A percentile compares a stretch with the other conserved stretches of the same genome.
Conservation (phyloP, 2,888 invertebrate species). For the Timandra comae region DNA sequence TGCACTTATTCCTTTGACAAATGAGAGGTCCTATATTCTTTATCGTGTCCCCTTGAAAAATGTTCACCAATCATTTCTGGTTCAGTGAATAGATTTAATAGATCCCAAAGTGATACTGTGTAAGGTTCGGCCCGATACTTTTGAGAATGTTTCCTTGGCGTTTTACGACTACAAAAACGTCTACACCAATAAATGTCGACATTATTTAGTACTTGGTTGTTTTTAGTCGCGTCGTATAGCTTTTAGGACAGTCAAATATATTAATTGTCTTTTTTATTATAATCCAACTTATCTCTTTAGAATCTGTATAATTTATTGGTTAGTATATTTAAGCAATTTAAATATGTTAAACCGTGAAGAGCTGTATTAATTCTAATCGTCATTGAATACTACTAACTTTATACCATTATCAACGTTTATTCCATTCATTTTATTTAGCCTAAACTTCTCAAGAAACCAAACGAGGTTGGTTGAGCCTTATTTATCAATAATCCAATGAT, state of each 20-base stretch:
- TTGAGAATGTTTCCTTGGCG: constrained; percentile 13
- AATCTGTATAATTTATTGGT: too few species aligned
- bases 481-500: constrained; percentile 47
- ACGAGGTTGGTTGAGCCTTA: constrained; percentile 21
- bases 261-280: too few species aligned
- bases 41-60: constrained; percentile 10
- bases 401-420: too few species aligned
- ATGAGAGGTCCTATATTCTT: constrained; percentile 6
- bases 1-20: constrained; percentile 5
- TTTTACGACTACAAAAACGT: constrained; percentile 12
- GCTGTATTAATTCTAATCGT: too few species aligned
- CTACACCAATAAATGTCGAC: constrained; percentile 10
- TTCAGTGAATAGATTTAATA: constrained; percentile 21
- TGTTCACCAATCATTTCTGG: constrained; percentile 18
- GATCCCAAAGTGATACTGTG: constrained; percentile 15
- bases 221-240: too few species aligned
- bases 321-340: too few species aligned
- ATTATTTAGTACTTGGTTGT: constrained; percentile 15
- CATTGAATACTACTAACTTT: too few species aligned
- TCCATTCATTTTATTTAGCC: too few species aligned
- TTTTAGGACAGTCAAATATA: too few species aligned
- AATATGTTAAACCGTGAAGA: too few species aligned
- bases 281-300: too few species aligned
- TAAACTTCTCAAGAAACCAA: too few species aligned
- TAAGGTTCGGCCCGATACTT: constrained; percentile 13